phyloP scores from a whole-genome alignment of 2,888 invertebrate genomes.

The Eupithecia abbreviata region DNA sequence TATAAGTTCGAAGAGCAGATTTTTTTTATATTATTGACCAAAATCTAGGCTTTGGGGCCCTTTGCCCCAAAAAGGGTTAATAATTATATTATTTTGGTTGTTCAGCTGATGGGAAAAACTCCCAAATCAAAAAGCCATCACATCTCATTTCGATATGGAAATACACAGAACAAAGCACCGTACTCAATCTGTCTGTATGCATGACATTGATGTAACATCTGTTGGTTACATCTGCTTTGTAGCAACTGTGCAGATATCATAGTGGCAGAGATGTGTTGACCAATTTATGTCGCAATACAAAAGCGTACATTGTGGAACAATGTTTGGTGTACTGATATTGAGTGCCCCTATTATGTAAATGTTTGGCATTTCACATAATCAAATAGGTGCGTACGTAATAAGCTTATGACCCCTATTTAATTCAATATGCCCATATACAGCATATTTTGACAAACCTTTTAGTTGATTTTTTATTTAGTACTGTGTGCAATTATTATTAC shows the following conservation, averaged over 20 bases:
- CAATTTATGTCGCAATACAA: conserved; percentile 16
- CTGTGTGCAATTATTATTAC: too few relatives aligned
- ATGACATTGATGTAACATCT: conserved; percentile 18
- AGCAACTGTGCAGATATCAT: conserved; percentile 22
- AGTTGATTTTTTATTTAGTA: too few relatives aligned
- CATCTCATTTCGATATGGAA: not conserved
- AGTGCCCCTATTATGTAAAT: not conserved
- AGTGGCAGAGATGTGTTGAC: conserved; percentile 17
- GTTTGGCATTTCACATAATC: not conserved
- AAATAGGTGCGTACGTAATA: not conserved
- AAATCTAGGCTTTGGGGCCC: too few relatives aligned
- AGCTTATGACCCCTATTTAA: not conserved
- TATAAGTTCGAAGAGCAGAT: too few relatives aligned
- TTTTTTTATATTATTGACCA: too few relatives aligned
- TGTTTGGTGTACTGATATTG: not conserved
- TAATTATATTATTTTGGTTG: too few relatives aligned
- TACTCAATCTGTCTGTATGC: not conserved
- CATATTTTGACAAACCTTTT: too few relatives aligned
- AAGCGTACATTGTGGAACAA: conserved; percentile 2
- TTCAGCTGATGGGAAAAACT: not conserved
- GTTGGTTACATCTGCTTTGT: conserved; percentile 24
- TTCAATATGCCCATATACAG: not conserved
- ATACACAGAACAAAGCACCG: not conserved
- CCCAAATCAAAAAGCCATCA: not conserved
- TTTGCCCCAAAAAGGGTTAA: too few relatives aligned